Evolutionary conservation across 2,797 vertebrate genomes (phyloP), one percentile per base, ranked within the genome.

Genomic region (Orientallactaga sibirica): DNA sequence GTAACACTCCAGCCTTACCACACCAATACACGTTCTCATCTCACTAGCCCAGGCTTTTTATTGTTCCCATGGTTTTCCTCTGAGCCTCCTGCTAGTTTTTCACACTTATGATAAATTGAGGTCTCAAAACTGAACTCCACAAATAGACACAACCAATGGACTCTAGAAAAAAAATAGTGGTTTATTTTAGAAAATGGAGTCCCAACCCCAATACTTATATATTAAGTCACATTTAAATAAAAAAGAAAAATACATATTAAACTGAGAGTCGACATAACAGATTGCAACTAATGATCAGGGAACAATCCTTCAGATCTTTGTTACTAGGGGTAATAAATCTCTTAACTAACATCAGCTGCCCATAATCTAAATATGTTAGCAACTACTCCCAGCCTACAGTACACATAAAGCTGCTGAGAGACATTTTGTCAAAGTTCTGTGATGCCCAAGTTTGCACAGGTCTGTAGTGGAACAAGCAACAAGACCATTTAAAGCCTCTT

Each of bases 311-410:
- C 81, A 62, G 92, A 78, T 77, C 82, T 66, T 85, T 93, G 88
- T 92, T 95, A 75, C 96, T 78, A 93, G 67, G 93, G 83, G 93
- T 73, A 74, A 84, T 88, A 94, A 94, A 86, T 62, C 61, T 83
- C 95, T 92, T 82, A 86, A 91, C 94, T 88, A 91, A 93, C 78
- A 94, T 86, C 93, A 95, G 92, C 94, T 96, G 96, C 76, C 86
- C 66, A 43, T 91, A 92, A 86, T 88, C 67, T 61, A 96, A 95
- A 88, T 88, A 95, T 92, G 93, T 75, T 66, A 74, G 77, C 86
- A 81, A 71, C 80, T 80, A 75, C 86, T 75, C 88, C 68, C 77
- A 86, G 68, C 27, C 89, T 71, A 66, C 2, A 14, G 25, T 2
- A 0, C 18, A n/a, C 52, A 64, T 22, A 27, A 61, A 48, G 12